Conservation (phyloP, 2,797 vertebrate genomes). For the Acanthiza pusilla region DNA sequence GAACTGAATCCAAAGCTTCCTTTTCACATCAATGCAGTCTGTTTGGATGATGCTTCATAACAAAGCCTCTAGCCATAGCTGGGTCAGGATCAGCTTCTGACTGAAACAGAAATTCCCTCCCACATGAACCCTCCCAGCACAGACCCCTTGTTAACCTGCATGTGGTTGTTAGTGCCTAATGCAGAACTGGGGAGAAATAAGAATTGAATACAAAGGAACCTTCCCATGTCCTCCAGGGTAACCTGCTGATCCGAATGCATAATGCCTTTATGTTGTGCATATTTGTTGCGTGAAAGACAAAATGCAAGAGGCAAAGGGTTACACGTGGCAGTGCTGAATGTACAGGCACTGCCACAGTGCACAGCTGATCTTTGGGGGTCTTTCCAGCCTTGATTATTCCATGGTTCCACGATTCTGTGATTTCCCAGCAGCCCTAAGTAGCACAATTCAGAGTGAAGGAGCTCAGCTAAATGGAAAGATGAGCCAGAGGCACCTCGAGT, state of each 20-base stretch:
- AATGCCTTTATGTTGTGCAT: not conserved
- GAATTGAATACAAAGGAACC: not conserved
- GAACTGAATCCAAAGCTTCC: not conserved
- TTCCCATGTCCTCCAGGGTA: not conserved
- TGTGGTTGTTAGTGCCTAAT: not conserved
- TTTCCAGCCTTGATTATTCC: too few species aligned
- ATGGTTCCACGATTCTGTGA: not conserved
- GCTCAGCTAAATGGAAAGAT: not conserved
- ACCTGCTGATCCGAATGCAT: not conserved
- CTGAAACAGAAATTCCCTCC: not conserved
- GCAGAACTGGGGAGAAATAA: rapidly evolving
- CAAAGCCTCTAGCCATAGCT: not conserved
- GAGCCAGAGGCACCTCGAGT: constrained; percentile 3
- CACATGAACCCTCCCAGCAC: not conserved
- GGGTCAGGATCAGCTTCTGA: not conserved
- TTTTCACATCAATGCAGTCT: not conserved
- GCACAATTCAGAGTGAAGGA: not conserved
- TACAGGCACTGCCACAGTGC: not conserved
- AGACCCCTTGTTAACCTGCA: not conserved
- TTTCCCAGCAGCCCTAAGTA: constrained; percentile 47
- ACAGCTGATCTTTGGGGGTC: not conserved
- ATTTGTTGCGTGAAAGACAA: not conserved
- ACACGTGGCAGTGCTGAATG: not conserved
- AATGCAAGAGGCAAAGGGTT: not conserved
- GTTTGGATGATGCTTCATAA: not conserved